Conservation (phyloP, 2,113 vertebrate species). For the Podiceps cristatus region DNA sequence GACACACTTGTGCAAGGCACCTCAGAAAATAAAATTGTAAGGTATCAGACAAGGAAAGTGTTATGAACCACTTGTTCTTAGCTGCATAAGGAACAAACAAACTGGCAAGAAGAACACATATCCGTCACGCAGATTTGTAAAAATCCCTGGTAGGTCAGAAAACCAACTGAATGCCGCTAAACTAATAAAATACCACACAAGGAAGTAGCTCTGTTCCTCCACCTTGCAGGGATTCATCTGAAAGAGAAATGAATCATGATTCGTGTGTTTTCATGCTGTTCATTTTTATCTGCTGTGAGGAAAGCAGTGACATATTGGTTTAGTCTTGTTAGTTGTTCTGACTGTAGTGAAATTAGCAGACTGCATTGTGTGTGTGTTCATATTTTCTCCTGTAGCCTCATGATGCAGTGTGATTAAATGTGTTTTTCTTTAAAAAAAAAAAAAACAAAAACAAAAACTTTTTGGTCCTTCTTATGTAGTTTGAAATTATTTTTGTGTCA, state of each 20-base stretch:
- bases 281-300: neutral
- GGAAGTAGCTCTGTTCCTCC: neutral
- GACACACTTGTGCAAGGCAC: neutral
- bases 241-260: neutral
- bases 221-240: neutral
- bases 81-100: neutral
- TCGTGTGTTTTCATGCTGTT: neutral
- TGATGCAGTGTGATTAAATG: neutral
- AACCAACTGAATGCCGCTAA: neutral
- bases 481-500: conserved; percentile 2
- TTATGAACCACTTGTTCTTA: neutral
- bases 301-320: neutral
- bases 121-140: neutral
- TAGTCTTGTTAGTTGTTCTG: neutral
- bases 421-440: neutral
- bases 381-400: neutral
- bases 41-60: neutral
- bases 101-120: neutral
- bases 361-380: neutral
- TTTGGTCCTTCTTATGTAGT: neutral
- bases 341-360: neutral
- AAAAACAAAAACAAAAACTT: too few relatives aligned
- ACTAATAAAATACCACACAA: neutral
- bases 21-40: neutral
- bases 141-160: neutral